phyloP scores from a whole-genome alignment of 2,113 vertebrate species.

The Tachuris rubrigastra region DNA sequence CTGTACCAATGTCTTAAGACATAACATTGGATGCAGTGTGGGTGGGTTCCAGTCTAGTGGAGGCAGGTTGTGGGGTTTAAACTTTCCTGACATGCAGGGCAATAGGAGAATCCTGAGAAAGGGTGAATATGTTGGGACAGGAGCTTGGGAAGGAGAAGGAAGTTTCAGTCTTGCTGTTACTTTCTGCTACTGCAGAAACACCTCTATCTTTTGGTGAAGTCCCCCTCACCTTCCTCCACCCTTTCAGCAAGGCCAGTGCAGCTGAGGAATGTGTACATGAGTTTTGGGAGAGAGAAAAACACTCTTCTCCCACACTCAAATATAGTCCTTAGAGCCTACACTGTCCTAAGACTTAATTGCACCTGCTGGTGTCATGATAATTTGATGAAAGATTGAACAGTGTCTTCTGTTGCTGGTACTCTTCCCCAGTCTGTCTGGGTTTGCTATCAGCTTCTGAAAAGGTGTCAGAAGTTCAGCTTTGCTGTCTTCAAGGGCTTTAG shows the following conservation, averaged over 20 bases:
- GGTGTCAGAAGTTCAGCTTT: neutral
- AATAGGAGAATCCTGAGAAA: neutral
- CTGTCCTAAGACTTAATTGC: slow-evolving; percentile 1
- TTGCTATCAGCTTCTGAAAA: neutral
- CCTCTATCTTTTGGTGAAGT: neutral
- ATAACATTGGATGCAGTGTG: neutral
- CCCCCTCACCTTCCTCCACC: neutral
- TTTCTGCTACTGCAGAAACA: neutral
- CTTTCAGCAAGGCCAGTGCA: neutral
- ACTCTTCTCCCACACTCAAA: neutral
- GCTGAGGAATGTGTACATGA: neutral
- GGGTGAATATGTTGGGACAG: neutral
- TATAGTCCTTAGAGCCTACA: neutral
- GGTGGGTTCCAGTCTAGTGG: neutral
- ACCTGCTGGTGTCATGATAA: neutral
- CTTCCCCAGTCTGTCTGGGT: neutral
- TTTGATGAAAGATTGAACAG: neutral
- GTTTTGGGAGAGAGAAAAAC: slow-evolving; percentile 1
- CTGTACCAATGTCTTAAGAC: neutral
- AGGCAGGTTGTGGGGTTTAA: neutral
- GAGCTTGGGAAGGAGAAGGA: neutral
- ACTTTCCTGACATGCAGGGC: neutral
- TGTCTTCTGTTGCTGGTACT: neutral
- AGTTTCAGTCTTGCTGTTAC: neutral
- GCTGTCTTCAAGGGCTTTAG: neutral